Base-by-base conservation (phyloP, 2,797 vertebrate genomes). In the Phyllotis vaccarum region DNA sequence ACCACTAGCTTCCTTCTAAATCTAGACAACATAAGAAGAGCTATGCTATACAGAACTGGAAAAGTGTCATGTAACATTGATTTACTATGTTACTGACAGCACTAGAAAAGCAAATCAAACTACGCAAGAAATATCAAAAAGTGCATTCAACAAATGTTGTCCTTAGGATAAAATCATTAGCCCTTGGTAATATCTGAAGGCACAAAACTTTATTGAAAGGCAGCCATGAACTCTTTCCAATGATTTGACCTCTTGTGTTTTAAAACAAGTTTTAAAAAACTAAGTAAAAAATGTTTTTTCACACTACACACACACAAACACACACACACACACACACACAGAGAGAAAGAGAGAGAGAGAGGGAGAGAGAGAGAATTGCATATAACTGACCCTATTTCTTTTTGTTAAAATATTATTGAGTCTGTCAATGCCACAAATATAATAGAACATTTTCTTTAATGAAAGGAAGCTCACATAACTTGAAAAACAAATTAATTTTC, bases 21-120 rank as follows among this genome's bases (percentile, higher is more conserved):
- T 37, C 91, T 34, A 27, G 64, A 94, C 17, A 95, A 89, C 97
- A 95, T 95, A 96, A 97, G 95, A 98, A 96, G 91, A 97, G 56
- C 96, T 82, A 79, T 96, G 62, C 82, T 97, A 76, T 49, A 66
- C 86, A 96, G 95, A 92, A 90, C 64, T 92, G 62, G 83, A 91
- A 92, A 93, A 93, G 37, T 92, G 93, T 94, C 96, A 96, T 80
- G 89, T 29, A 27, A 17, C 82, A 98, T 95, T 76, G 96, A 97
- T 98, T 98, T 95, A 91, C 72, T 94, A 93, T 94, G 68, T 95
- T 79, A 92, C 96, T 72, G 94, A 97, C 93, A 72, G 16, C 0
- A 54, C 27, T 46, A 60, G 94, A 97, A 94, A 92, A 97, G 97
- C 64, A 97, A 96, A 70, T 96, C 95, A 97, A 97, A 89, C 27